These are phyloP conservation scores for Hydriomena furcata DNA, from an alignment of 2,888 invertebrate species.

Conservation along the genomic window DNA sequence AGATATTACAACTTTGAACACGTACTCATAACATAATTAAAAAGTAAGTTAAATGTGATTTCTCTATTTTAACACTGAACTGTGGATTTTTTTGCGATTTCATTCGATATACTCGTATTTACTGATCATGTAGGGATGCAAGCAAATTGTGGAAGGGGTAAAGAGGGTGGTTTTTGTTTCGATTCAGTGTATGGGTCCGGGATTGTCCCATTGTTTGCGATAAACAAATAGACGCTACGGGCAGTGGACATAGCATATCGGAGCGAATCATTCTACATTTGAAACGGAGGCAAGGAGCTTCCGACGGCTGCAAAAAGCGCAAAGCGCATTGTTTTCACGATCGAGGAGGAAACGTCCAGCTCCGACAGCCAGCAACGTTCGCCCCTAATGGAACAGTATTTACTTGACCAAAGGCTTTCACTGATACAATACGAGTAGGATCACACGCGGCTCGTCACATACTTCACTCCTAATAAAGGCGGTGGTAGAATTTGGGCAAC, in stretches of 20 bases:
- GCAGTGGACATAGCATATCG: slow-evolving; percentile 55
- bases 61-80: slow-evolving; percentile 27
- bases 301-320: slow-evolving; percentile 66
- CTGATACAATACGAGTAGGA: slow-evolving; percentile 48
- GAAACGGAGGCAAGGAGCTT: slow-evolving; percentile 62
- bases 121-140: slow-evolving; percentile 16
- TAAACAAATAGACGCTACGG: slow-evolving; percentile 46
- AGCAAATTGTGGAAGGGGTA: slow-evolving; percentile 13
- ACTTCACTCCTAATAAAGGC: slow-evolving; percentile 35
- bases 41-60: slow-evolving; percentile 46
- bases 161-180: slow-evolving; percentile 38
- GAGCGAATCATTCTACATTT: slow-evolving; percentile 62
- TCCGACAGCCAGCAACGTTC: slow-evolving; percentile 52
- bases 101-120: slow-evolving; percentile 25
- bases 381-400: slow-evolving; percentile 70
- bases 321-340: slow-evolving; percentile 71
- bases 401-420: slow-evolving; percentile 61
- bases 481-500: slow-evolving; percentile 24
- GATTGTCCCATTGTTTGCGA: slow-evolving; percentile 48
- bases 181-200: slow-evolving; percentile 31
- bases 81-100: slow-evolving; percentile 17
- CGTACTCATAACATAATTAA: slow-evolving; percentile 48
- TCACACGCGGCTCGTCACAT: no score
- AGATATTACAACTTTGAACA: slow-evolving; percentile 41
- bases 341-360: slow-evolving; percentile 60